These are phyloP conservation scores for Geococcyx californianus DNA, from an alignment of 2,113 vertebrate species.

Conservation along the genomic window DNA sequence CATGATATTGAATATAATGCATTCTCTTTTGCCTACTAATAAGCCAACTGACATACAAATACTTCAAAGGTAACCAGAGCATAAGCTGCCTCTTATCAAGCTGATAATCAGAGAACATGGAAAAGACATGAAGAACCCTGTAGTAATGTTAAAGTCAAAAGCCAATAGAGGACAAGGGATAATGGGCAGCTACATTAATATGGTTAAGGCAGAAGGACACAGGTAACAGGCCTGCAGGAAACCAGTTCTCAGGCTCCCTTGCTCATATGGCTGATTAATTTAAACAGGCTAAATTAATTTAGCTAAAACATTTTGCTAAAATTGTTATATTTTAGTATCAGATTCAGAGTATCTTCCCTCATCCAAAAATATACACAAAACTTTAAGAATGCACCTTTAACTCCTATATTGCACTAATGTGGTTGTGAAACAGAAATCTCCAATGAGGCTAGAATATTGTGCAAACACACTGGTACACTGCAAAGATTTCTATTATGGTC, in stretches of 20 bases:
- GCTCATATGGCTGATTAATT: background rate
- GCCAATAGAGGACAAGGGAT: background rate
- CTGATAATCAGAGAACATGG: background rate
- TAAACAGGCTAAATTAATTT: background rate
- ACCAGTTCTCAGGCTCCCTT: background rate
- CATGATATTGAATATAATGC: background rate
- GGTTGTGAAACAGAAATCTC: background rate
- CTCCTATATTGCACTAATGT: background rate
- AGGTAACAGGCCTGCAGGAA: background rate
- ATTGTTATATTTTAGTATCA: background rate
- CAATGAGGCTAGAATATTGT: background rate
- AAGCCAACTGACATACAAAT: background rate
- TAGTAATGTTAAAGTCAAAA: background rate
- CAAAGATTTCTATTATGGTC: background rate
- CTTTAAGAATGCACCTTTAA: background rate
- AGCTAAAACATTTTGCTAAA: background rate
- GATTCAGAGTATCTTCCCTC: background rate
- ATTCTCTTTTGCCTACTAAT: background rate
- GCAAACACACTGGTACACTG: background rate
- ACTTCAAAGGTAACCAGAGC: background rate
- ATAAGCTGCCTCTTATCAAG: background rate
- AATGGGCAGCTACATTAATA: accelerated
- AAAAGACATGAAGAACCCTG: background rate
- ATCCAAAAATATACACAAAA: background rate
- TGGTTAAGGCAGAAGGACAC: background rate